These are phyloP conservation scores for Hippocampus guttulatus DNA, from an alignment of 2,113 vertebrate genomes.

Conservation along the genomic window DNA sequence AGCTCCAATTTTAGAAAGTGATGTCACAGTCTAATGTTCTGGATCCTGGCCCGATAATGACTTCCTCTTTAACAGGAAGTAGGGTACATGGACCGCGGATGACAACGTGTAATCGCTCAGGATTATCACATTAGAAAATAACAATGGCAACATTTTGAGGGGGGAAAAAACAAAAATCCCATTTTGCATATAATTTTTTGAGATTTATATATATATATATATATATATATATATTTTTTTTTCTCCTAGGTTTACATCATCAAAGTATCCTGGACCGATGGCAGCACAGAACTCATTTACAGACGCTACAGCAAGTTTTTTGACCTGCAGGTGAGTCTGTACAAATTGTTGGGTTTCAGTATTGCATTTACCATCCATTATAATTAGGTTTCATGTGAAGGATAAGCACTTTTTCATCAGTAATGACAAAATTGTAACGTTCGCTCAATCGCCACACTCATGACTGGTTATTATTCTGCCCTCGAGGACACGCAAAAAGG, in stretches of 20 bases:
- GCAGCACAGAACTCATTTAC: constrained; percentile 88
- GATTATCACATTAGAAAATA: background rate
- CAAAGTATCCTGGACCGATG: constrained; percentile 92
- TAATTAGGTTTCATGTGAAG: background rate
- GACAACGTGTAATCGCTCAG: constrained; percentile 8
- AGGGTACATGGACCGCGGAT: constrained; percentile 11
- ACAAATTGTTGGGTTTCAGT: background rate
- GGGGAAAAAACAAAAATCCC: background rate
- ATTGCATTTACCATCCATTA: background rate
- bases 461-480: constrained; percentile 44
- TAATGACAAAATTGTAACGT: background rate
- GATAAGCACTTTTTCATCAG: background rate
- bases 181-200: constrained; percentile 2
- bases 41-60: constrained; percentile 6
- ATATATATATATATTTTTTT: background rate
- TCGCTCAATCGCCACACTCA: constrained; percentile 27
- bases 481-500: constrained; percentile 37
- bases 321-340: constrained; percentile 86
- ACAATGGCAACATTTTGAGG: background rate
- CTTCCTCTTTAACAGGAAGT: constrained; percentile 33
- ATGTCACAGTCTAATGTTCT: background rate
- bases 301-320: constrained; percentile 99
- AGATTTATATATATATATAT: background rate
- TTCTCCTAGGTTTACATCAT: constrained; percentile 91
- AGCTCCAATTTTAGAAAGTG: background rate